phyloP scores from a whole-genome alignment of 2,113 vertebrate genomes.

The Lonchura striata region DNA sequence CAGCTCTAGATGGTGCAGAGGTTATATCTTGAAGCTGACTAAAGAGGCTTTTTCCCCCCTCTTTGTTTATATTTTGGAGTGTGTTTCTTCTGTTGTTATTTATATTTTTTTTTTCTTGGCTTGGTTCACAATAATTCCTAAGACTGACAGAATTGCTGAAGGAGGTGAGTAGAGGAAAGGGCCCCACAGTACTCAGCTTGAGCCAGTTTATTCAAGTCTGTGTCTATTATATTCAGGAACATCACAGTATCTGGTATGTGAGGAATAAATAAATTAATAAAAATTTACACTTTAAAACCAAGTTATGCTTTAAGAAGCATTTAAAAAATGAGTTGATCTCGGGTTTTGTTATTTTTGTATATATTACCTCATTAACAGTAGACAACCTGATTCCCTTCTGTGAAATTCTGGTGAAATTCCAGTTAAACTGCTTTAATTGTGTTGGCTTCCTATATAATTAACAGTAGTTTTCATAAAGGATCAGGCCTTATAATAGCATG shows the following conservation, averaged over 20 bases:
- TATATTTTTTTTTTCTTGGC: background rate
- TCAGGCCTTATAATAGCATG: background rate
- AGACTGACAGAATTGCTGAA: background rate
- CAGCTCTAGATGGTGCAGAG: constrained; percentile 4
- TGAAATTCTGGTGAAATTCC: background rate
- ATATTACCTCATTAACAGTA: background rate
- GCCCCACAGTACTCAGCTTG: background rate
- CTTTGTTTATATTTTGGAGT: background rate
- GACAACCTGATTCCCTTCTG: background rate
- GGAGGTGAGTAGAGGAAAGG: background rate
- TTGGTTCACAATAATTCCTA: background rate
- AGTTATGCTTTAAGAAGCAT: background rate
- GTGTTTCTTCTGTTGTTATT: background rate
- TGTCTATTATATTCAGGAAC: background rate
- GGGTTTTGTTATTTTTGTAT: background rate
- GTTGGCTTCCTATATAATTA: background rate
- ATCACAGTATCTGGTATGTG: background rate
- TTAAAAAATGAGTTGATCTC: background rate
- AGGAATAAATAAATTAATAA: background rate
- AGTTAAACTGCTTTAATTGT: background rate
- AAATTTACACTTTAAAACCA: background rate
- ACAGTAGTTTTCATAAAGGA: background rate
- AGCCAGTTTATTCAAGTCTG: background rate
- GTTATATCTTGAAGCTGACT: background rate
- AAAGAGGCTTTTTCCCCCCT: background rate